Evolutionary conservation across 1,140 invertebrate genomes (phyloP), one percentile per base, ranked within the genome.

Genomic region (Apis florea): DNA sequence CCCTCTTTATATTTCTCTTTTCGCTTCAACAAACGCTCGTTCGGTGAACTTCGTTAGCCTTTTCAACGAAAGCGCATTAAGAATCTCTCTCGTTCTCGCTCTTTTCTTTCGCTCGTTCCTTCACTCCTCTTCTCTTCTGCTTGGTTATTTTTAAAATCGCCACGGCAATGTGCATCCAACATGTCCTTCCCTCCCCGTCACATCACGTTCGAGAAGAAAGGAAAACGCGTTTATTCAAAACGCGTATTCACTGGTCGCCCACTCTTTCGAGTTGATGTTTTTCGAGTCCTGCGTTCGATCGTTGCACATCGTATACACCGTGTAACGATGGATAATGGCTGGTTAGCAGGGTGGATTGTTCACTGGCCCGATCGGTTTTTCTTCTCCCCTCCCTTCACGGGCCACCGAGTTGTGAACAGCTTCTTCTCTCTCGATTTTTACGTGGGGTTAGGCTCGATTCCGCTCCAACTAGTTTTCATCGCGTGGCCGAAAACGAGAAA

Each of bases 401-500:
- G 15, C 21, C 47, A 9, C 1, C 47, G 49, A 49, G 63, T 49
- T 49, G n/a, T n/a, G 13, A 49, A 53, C 72, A 56, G 72, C 24
- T 40, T 64, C 19, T n/a, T 64, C 12, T 61, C 59, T 24, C n/a
- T 15, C 24, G 58, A 53, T 49, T 19, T 74, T 6, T 15, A 19
- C 19, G 8, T 21, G 40, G 15, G 61, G 49, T 47, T 47, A 1
- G 56, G 31, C 24, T 79, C 80, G 49, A 72, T 58, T 19, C 31
- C 13, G 19, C 26, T 26, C 17, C 13, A 1, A 67, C 17, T 19
- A 24, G 24, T 6, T 68, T 58, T 72, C 53, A 19, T 1, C 5
- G 31, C 24, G 68, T 63, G 19, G 58, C 12, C 54, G 61, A 76
- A 85, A 83, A 86, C 79, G 75, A 78, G 71, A 78, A 83, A 85